These are phyloP conservation scores for Heliconius sara DNA, from an alignment of 2,888 invertebrate genomes.

Conservation along the genomic window DNA sequence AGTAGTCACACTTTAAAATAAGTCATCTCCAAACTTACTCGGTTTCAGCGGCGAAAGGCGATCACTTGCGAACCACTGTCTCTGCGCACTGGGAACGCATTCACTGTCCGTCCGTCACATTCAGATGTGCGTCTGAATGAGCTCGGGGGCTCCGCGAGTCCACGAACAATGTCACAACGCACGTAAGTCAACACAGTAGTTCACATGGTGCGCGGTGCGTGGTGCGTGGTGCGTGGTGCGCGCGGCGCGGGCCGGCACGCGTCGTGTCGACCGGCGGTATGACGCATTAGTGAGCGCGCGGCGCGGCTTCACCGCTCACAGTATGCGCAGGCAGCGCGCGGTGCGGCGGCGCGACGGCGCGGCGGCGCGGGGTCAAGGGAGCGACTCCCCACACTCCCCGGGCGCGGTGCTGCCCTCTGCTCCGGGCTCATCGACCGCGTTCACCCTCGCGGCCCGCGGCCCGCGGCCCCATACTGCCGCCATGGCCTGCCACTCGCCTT, in stretches of 20 bases:
- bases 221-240: slow-evolving; percentile 64
- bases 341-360: slow-evolving; percentile 57
- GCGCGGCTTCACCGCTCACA: slow-evolving; percentile 70
- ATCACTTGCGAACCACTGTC: slow-evolving; percentile 74
- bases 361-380: slow-evolving; percentile 57
- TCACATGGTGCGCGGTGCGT: slow-evolving; percentile 77
- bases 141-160: slow-evolving; percentile 40
- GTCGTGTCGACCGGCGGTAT: slow-evolving; percentile 74
- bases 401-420: slow-evolving; percentile 79
- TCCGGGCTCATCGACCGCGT: slow-evolving; percentile 82
- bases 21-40: slow-evolving; percentile 76
- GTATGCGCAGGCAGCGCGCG: slow-evolving; percentile 75
- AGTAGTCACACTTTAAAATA: slow-evolving; percentile 77
- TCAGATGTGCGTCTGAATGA: slow-evolving; percentile 48
- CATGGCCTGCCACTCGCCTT: slow-evolving; percentile 50
- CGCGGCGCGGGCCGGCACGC: slow-evolving; percentile 61
- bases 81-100: slow-evolving; percentile 66
- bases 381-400: slow-evolving; percentile 65
- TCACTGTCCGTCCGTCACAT: slow-evolving; percentile 68
- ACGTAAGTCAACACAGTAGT: slow-evolving; percentile 71
- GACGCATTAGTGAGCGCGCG: slow-evolving; percentile 84
- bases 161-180: slow-evolving; percentile 47
- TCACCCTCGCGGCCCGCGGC: slow-evolving; percentile 69
- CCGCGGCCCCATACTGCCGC: slow-evolving; percentile 54
- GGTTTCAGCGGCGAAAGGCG: slow-evolving; percentile 59